phyloP scores from a whole-genome alignment of 2,888 invertebrate genomes.

The Priocnemis perturbator region DNA sequence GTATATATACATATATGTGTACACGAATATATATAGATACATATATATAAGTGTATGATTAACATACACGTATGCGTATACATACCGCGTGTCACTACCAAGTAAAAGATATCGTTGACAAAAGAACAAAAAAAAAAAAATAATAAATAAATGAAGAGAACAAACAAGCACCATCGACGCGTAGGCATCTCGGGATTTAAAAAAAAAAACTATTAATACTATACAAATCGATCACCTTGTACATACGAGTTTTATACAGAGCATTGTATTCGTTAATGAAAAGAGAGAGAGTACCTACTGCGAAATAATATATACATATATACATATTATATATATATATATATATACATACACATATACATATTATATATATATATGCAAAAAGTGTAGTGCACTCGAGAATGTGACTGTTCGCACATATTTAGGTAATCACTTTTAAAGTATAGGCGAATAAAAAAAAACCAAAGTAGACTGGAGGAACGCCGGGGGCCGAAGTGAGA shows the following conservation, averaged over 20 bases:
- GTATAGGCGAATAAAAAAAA: conserved; percentile 50
- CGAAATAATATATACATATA: conserved; percentile 29
- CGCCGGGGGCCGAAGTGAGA: conserved; percentile 51
- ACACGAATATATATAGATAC: background rate
- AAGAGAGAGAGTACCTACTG: conserved; percentile 8
- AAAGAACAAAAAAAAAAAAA: too few relatives aligned
- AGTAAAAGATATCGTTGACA: conserved; percentile 38
- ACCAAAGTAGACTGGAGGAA: conserved; percentile 54
- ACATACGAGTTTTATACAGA: conserved; percentile 75
- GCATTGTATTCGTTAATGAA: conserved; percentile 60
- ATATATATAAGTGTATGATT: conserved; percentile 33
- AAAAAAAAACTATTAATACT: conserved; percentile 51
- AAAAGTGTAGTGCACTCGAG: conserved; percentile 70
- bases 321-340: conserved; percentile 56
- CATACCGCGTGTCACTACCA: conserved; percentile 38
- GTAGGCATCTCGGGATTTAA: conserved; percentile 44
- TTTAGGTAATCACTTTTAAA: conserved; percentile 68
- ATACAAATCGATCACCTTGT: conserved; percentile 70
- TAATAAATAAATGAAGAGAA: too few relatives aligned
- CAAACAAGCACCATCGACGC: conserved; percentile 46
- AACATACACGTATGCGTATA: conserved; percentile 49
- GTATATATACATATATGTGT: too few relatives aligned
- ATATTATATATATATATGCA: conserved; percentile 41
- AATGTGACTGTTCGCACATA: conserved; percentile 74
- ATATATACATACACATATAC: conserved; percentile 24